Evolutionary conservation across 2,113 vertebrate genomes (phyloP).

Genomic region (Pao palembangensis): DNA sequence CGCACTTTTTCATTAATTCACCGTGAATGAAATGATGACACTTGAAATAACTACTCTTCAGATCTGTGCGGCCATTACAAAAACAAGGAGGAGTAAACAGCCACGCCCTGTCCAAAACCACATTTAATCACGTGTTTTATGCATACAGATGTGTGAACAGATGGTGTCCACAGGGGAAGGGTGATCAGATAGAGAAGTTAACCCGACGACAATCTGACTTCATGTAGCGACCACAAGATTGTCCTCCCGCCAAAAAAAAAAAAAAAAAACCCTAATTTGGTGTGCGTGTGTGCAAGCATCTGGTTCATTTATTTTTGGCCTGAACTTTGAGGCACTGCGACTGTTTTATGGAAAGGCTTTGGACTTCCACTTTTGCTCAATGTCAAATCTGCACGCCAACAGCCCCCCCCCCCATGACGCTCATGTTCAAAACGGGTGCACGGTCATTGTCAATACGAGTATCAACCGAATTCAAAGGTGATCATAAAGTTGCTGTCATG

Average conservation of each 20-base stretch:
- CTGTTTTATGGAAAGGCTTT: background rate
- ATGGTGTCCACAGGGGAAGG: conserved; percentile 8
- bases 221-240: conserved; percentile 22
- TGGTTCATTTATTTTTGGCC: conserved; percentile 14
- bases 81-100: background rate
- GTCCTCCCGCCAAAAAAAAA: conserved; percentile 34
- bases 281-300: background rate
- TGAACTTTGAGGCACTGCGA: background rate
- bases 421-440: background rate
- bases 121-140: background rate
- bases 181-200: conserved; percentile 38
- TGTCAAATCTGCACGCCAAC: conserved; percentile 1
- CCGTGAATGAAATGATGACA: conserved; percentile 14
- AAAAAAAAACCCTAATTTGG: conserved; percentile 19
- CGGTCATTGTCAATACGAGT: background rate
- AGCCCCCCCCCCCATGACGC: conserved; percentile 3
- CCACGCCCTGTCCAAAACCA: conserved; percentile 6
- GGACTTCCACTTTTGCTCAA: conserved; percentile 36
- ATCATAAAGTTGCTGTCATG: conserved; percentile 31
- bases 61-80: background rate
- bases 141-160: conserved; percentile 29
- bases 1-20: conserved; percentile 15
- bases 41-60: background rate
- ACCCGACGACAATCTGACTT: conserved; percentile 3
- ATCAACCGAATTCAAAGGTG: conserved; percentile 10